Evolutionary conservation across 30 jellyfish, hydroid and myxozoan genomes (phyloP), one percentile per base, ranked within the genome.

Genomic region (Hydractinia echinata): DNA sequence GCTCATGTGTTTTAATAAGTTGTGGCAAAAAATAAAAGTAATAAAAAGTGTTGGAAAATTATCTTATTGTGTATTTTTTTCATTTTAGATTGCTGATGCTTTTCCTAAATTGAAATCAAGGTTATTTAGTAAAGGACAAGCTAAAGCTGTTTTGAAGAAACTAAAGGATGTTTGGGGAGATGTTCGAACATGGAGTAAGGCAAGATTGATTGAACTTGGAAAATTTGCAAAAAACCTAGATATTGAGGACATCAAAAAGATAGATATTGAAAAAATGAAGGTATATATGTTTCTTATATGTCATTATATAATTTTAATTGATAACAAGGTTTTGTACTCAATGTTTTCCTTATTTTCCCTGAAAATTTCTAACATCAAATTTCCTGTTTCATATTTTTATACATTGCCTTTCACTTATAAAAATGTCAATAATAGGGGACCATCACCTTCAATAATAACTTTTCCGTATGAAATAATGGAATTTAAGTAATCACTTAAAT

Each of bases 221-320:
- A 55, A 77, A 20, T 82, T 88, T 85, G 73, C 72, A 30, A 69
- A 83, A 61, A 92, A 82, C 0, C 84, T 88, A 5, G 84, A 86
- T 69, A 68, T 86, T 13, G 84, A 62, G 18, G 96, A 88, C 53
- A 54, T 88, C 55, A 81, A 76, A 6, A 82, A 82, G 51, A 79
- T 88, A 67, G 92, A 81, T 72, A 77, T 55, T 48, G 92, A 88
- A 19, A 88, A 88, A 70, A 83, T 88, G 6, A 81, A 88, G 92
- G 96, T 88, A 15, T 8, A 55, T 6, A 10, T 16, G 49, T 11
- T 77, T 3, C 10, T 18, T 58, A 13, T 56, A n/a, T 16, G 19
- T 10, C 16, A 4, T 10, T n/a, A n/a, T n/a, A n/a, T n/a, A n/a
- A n/a, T n/a, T n/a, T n/a, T n/a, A n/a, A n/a, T n/a, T 16, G 76